Percentiles rank a stretch among this genome's conserved stretches.
phyloP scores from a whole-genome alignment of 2,888 invertebrate genomes.

The Brachyptera risi region DNA sequence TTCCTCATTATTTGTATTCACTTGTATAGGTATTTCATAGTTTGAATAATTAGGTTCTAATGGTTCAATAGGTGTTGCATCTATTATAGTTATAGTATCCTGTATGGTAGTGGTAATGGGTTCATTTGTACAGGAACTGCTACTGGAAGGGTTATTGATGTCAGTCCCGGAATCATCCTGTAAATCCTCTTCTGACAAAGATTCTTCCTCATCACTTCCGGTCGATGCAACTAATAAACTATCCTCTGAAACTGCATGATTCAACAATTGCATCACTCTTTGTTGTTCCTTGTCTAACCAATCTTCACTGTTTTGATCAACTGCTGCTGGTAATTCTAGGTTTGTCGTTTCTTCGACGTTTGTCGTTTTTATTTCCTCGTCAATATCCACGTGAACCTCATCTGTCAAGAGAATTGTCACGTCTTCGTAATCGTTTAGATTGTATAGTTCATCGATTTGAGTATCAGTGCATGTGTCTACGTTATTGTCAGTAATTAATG shows the following conservation, averaged over 20 bases:
- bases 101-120: neutral
- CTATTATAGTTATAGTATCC: too few species aligned
- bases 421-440: constrained; percentile 3
- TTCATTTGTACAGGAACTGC: constrained; percentile 13
- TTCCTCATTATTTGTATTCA: neutral
- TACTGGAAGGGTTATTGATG: constrained; percentile 26
- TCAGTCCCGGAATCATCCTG: constrained; percentile 32
- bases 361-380: constrained; percentile 19
- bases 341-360: neutral
- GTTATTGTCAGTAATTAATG: neutral
- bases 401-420: neutral
- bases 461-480: neutral
- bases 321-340: neutral
- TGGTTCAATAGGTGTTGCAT: too few species aligned
- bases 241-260: constrained; percentile 36
- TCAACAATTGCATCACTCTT: constrained; percentile 23
- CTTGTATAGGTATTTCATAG: neutral
- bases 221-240: constrained; percentile 45
- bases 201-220: neutral
- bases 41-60: neutral
- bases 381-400: neutral
- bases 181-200: constrained; percentile 27
- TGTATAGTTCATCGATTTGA: neutral
- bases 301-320: neutral
- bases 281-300: constrained; percentile 20